Percentiles rank a stretch among this genome's conserved stretches.
Evolutionary conservation across 1,140 invertebrate genomes (phyloP).

Genomic region (Neelides sp.): DNA sequence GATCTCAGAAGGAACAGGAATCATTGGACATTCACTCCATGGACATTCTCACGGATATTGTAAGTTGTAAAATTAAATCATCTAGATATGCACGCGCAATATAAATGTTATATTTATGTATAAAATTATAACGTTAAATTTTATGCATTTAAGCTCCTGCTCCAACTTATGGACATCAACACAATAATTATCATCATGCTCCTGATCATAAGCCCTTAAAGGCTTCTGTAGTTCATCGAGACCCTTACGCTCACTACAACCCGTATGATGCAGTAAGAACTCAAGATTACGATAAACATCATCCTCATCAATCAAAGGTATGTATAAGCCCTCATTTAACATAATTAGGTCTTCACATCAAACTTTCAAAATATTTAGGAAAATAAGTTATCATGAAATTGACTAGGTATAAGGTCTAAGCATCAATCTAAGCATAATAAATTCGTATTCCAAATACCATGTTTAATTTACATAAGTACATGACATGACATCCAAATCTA

Average conservation of each 20-base stretch:
- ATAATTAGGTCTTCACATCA: not conserved
- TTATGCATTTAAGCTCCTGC: not conserved
- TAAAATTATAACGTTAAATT: not conserved
- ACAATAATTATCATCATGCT: not conserved
- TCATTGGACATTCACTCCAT: too few relatives aligned
- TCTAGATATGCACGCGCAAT: not conserved
- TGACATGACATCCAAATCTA: not conserved
- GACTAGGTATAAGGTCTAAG: not conserved
- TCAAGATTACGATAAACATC: slow-evolving; percentile 16
- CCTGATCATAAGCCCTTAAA: slow-evolving; percentile 14
- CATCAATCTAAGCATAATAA: not conserved
- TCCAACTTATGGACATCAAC: not conserved
- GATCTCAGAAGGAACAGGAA: too few relatives aligned
- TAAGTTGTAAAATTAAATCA: not conserved
- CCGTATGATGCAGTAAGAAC: slow-evolving; percentile 21
- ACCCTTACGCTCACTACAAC: slow-evolving; percentile 20
- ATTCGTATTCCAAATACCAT: not conserved
- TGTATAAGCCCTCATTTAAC: not conserved
- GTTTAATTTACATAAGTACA: not conserved
- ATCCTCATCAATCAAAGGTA: not conserved
- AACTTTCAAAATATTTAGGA: not conserved
- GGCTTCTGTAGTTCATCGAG: slow-evolving; percentile 24
- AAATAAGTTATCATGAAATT: not conserved
- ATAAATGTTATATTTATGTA: not conserved
- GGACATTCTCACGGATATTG: too few relatives aligned